phyloP scores from a whole-genome alignment of 2,113 vertebrate species.

The Callithrix jacchus region DNA sequence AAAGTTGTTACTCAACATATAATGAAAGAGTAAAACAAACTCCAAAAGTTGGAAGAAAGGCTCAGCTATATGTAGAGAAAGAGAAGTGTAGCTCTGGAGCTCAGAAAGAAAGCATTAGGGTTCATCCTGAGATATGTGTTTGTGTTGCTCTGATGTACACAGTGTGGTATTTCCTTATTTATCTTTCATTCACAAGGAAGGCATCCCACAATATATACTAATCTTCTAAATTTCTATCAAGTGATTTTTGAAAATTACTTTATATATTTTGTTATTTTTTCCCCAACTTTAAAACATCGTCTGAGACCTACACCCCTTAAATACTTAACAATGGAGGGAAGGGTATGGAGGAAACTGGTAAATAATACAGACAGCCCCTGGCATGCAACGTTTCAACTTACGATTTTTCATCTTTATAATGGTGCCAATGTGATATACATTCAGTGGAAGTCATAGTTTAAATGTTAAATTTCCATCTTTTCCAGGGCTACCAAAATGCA shows the following conservation, averaged over 20 bases:
- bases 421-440: neutral
- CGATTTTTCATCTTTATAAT: neutral
- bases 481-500: neutral
- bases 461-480: neutral
- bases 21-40: neutral
- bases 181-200: neutral
- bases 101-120: neutral
- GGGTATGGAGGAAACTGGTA: neutral
- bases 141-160: neutral
- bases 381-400: neutral
- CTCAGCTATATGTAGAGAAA: neutral
- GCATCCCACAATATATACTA: neutral
- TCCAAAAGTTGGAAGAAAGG: neutral
- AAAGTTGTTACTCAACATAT: neutral
- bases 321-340: neutral
- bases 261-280: neutral
- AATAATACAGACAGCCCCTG: neutral
- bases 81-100: neutral
- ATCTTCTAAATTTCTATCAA: neutral
- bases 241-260: neutral
- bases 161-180: neutral
- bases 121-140: accelerated
- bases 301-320: neutral
- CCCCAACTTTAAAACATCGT: neutral
- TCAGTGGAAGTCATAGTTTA: neutral